These are phyloP conservation scores for Platycnemis pennipes DNA, from an alignment of 2,888 invertebrate genomes.

Conservation along the genomic window DNA sequence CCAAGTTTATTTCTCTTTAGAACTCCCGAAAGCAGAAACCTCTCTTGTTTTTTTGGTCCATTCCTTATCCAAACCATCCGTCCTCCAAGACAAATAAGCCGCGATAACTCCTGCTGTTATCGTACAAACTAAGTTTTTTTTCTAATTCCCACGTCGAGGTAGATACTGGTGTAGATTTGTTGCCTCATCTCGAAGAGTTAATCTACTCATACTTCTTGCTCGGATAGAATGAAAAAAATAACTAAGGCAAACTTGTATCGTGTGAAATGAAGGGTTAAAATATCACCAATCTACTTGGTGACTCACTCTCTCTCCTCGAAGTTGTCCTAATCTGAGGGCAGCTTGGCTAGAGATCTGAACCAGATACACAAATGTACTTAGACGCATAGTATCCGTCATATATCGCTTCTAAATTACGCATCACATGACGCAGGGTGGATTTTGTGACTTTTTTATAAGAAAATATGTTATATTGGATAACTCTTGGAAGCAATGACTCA, in stretches of 20 bases:
- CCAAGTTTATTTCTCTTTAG: neutral
- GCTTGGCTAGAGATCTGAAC: no score
- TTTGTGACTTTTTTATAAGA: no score
- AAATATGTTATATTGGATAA: no score
- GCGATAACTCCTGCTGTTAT: neutral
- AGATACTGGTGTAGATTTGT: neutral
- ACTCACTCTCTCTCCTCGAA: no score
- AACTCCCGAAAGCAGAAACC: neutral
- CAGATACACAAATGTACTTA: no score
- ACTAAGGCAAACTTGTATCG: neutral
- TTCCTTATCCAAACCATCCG: neutral
- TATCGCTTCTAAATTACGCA: no score
- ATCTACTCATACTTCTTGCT: neutral
- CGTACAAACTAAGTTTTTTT: neutral
- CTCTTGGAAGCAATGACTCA: no score
- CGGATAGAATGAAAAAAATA: neutral
- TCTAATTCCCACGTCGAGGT: neutral
- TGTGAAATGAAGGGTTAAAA: neutral
- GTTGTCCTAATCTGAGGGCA: no score
- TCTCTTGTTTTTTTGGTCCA: neutral
- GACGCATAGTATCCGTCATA: no score
- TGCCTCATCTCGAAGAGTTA: neutral
- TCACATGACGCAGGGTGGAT: no score
- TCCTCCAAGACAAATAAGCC: constrained; percentile 11
- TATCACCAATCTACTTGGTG: neutral